Base-by-base conservation (phyloP, 2,113 vertebrate genomes). In the Calonectris borealis region DNA sequence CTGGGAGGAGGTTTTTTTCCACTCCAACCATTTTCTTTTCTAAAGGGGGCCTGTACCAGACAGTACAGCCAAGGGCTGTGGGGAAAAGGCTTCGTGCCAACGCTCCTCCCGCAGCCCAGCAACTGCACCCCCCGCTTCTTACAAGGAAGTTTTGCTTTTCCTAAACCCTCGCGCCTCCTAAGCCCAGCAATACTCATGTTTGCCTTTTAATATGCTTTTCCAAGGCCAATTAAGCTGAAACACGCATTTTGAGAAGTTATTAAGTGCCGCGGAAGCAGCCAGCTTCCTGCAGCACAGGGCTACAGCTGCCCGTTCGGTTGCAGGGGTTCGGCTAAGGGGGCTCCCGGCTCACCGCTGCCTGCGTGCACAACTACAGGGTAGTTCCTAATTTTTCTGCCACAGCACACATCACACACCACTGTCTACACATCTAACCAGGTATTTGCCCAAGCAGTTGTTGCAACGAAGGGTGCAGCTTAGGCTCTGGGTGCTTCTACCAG, bases 281-380 rank as follows among this genome's bases (percentile, higher is more conserved):
- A 36, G 64, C 54, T 89, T 76, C 92, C 95, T 61, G 42, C 86
- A 87, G 81, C 78, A 26, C 2, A 7, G 65, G 88, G 61, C 58
- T 36, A 7, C 73, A n/a, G 93, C 60, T 40, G 87, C 81, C 49
- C 12, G 1, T 5, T 10, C 4, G n/a, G 26, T 2, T 19, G 24
- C 21, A 22, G 38, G 38, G 80, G 19, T 51, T 68, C 6, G 12
- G 57, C 19, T 15, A 8, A 10, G 19, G 57, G 78, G 42, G 66
- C 6, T 61, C 83, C 44, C 5, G 5, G 8, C 32, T 90, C 3
- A 1, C 31, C 7, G 2, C 27, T 0, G 3, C 61, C 55, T 16
- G 19, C 11, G 1, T 1, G 27, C 42, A 57, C 8, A 2, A 29
- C 83, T 10, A 7, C 2, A 0, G 8, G 26, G 51, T 12, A n/a